Base-by-base conservation (phyloP, 1,140 invertebrate genomes). In the Lutraria rhynchaena region DNA sequence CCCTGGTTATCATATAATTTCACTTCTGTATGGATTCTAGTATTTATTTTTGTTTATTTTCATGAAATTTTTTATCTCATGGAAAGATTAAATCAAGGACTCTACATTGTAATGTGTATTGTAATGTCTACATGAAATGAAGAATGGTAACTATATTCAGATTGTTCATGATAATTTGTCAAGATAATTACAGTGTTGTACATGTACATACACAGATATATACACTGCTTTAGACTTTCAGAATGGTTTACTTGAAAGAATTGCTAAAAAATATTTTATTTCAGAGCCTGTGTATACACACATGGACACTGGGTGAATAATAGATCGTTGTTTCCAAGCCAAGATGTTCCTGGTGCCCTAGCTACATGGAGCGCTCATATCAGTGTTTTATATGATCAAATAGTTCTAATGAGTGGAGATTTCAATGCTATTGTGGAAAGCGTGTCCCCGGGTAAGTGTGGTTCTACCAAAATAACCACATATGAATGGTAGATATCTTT, bases 311-410 rank as follows among this genome's bases (percentile, higher is more conserved):
- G 87, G 49, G 87, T 93, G 11, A 93, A 93, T 75, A 93, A 93
- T 86, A 85, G 93, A 4, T 90, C 92, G 17, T 76, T 93, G 41
- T 89, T 93, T 74, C 93, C 93, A 3, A 93, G 90, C 83, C 93
- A 93, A 81, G 93, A 94, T 73, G 87, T 89, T 46, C 92, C 91
- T 22, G 57, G 57, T n/a, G 91, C 92, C 22, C 89, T 93, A 88
- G 86, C 92, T 29, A 93, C 93, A 0, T 94, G 93, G 93, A 89
- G 93, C 70, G 90, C 90, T 58, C 73, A 82, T 33, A 51, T 93
- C 9, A 4, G 19, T 46, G 85, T 85, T 19, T 86, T 89, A 0
- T 35, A 86, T 13, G 73, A 83, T 29, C 83, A 83, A 17, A 60
- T 69, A 77, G 91, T 92, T 3, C 76, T 93, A 1, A 91, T 93